A percentile compares a stretch with the other conserved stretches of the same genome.
phyloP scores from a whole-genome alignment of 2,113 vertebrate genomes.

The Erinaceus europaeus region DNA sequence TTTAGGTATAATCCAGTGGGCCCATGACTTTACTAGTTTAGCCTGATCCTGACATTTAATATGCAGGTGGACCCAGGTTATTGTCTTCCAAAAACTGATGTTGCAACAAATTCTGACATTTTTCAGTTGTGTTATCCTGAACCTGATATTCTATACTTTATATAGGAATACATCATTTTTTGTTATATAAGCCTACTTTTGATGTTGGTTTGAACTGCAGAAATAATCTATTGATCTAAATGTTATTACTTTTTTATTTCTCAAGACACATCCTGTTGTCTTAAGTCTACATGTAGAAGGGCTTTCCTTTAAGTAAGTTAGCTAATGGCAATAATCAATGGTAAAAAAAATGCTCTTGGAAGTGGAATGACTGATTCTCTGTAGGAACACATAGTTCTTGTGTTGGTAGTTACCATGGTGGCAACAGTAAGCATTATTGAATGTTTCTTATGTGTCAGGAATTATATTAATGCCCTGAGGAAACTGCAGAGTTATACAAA shows the following conservation, averaged over 20 bases:
- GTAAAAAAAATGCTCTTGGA: neutral
- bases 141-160: neutral
- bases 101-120: neutral
- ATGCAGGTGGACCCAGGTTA: too few species aligned
- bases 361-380: neutral
- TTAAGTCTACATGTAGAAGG: neutral
- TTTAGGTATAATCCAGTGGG: too few species aligned
- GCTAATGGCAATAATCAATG: too few species aligned
- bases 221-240: too few species aligned
- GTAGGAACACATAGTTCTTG: neutral
- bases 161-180: neutral
- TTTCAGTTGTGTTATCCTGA: neutral
- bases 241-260: neutral
- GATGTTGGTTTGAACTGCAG: neutral
- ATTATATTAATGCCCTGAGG: neutral
- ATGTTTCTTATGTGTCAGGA: neutral
- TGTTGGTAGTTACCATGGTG: neutral
- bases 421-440: fast-evolving
- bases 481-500: too few species aligned
- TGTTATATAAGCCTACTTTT: neutral
- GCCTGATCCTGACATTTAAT: too few species aligned
- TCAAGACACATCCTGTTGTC: neutral
- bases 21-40: too few species aligned
- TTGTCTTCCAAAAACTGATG: neutral
- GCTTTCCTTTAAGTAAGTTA: neutral